Percentiles rank a stretch among this genome's conserved stretches.
phyloP scores from a whole-genome alignment of 2,797 vertebrate genomes.

The Trematomus bernacchii region DNA sequence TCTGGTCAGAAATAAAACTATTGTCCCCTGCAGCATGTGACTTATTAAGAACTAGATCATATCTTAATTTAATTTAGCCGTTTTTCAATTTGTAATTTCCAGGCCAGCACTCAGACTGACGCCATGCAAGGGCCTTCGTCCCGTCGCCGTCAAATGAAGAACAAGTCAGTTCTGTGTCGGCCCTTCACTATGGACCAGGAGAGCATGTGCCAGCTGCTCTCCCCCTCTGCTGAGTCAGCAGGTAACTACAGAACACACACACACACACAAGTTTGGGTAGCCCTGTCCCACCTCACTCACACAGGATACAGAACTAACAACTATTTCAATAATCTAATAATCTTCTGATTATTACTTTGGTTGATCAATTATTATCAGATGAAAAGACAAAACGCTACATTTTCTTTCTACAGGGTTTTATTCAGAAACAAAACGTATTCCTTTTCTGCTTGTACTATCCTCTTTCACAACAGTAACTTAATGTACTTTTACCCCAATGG shows the following conservation, averaged over 20 bases:
- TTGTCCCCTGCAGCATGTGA: neutral
- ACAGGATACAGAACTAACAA: neutral
- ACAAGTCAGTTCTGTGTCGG: constrained; percentile 96
- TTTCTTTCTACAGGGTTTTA: no score
- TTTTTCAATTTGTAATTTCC: constrained; percentile 1
- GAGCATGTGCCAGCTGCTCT: constrained; percentile 90
- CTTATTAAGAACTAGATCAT: neutral
- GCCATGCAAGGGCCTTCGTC: constrained; percentile 88
- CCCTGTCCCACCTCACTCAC: neutral
- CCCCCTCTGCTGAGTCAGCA: constrained; percentile 74
- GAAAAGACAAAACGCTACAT: no score
- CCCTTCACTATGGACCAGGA: constrained; percentile 95
- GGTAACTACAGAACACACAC: constrained; percentile 62
- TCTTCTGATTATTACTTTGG: no score
- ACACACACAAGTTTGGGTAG: neutral
- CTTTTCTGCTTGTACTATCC: no score
- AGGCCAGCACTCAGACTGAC: constrained; percentile 98
- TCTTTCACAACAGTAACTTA: no score
- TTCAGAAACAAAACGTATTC: no score
- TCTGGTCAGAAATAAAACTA: neutral
- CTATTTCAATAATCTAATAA: no score
- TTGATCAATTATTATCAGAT: no score
- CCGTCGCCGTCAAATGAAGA: constrained; percentile 93
- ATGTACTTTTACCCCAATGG: no score
- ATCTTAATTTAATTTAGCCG: neutral